A percentile compares a stretch with the other conserved stretches of the same genome.
phyloP scores from a whole-genome alignment of 2,888 invertebrate species.

The Drosophila dives region DNA sequence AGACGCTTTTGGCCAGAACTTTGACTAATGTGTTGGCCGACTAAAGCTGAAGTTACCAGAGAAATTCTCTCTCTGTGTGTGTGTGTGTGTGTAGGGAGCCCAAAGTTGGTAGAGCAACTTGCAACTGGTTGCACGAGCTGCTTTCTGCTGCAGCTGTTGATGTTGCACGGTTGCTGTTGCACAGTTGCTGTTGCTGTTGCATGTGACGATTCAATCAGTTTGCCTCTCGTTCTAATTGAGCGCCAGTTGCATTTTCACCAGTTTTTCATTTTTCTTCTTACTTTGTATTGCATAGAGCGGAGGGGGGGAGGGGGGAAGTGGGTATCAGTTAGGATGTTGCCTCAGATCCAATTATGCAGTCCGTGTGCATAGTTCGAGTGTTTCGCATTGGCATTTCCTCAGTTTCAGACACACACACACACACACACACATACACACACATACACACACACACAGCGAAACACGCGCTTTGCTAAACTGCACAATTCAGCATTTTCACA shows the following conservation, averaged over 20 bases:
- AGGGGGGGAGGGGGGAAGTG: background rate
- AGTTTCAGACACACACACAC: constrained; percentile 37
- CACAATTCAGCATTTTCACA: constrained; percentile 53
- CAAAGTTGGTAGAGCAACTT: background rate
- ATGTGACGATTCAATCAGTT: constrained; percentile 47
- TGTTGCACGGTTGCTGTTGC: background rate
- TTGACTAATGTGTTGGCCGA: constrained; percentile 48
- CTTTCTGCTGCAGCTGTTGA: background rate
- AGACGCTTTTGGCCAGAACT: constrained; percentile 48
- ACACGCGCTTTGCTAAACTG: background rate
- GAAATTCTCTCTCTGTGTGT: background rate
- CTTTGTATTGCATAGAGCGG: background rate
- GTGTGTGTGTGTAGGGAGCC: background rate
- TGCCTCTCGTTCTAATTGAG: constrained; percentile 70
- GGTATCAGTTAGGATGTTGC: background rate
- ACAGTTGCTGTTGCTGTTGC: background rate
- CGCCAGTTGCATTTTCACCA: constrained; percentile 37
- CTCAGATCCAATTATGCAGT: constrained; percentile 69
- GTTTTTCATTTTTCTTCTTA: too few species aligned
- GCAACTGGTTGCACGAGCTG: constrained; percentile 13
- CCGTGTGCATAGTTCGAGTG: constrained; percentile 47
- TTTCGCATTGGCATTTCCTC: constrained; percentile 50
- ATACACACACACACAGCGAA: background rate
- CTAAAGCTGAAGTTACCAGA: constrained; percentile 4
- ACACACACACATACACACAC: background rate